phyloP scores from a whole-genome alignment of 2,797 vertebrate genomes.

The Sebastolobus altivelis region DNA sequence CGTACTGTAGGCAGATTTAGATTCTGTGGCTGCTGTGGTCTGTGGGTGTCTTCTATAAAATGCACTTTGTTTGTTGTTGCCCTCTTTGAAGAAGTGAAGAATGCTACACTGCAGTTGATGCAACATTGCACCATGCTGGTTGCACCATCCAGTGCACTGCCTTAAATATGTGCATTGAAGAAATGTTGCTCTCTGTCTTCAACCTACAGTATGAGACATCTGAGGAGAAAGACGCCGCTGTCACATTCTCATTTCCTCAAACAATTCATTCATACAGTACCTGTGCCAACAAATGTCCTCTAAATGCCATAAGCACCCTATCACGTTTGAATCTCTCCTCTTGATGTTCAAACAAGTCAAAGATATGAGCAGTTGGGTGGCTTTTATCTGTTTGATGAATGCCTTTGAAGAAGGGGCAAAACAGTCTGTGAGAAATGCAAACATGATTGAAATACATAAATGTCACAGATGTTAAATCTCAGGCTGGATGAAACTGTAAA shows the following conservation, averaged over 20 bases:
- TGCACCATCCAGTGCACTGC: conserved; percentile 11
- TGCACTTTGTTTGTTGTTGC: conserved; percentile 23
- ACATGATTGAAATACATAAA: conserved; percentile 60
- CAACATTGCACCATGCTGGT: conserved; percentile 17
- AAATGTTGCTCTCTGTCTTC: conserved; percentile 24
- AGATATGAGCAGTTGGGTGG: conserved; percentile 51
- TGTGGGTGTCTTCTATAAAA: conserved; percentile 22
- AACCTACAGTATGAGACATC: conserved; percentile 14
- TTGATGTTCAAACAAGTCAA: conserved; percentile 59
- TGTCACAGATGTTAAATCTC: conserved; percentile 33
- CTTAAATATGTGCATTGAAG: conserved; percentile 32
- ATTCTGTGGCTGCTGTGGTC: neutral
- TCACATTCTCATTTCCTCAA: conserved; percentile 53
- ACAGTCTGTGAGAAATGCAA: conserved; percentile 45
- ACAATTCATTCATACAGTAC: conserved; percentile 44
- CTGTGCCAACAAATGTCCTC: conserved; percentile 38
- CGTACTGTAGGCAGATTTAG: conserved; percentile 23
- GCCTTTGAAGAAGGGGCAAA: conserved; percentile 68
- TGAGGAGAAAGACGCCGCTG: conserved; percentile 19
- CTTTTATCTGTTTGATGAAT: conserved; percentile 65
- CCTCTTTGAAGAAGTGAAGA: conserved; percentile 32
- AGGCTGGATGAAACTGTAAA: conserved; percentile 22
- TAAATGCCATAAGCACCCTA: conserved; percentile 64
- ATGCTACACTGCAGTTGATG: conserved; percentile 32
- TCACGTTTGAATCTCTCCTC: conserved; percentile 46